Conservation (phyloP, 2,113 vertebrate genomes). For the Corvus cornix region DNA sequence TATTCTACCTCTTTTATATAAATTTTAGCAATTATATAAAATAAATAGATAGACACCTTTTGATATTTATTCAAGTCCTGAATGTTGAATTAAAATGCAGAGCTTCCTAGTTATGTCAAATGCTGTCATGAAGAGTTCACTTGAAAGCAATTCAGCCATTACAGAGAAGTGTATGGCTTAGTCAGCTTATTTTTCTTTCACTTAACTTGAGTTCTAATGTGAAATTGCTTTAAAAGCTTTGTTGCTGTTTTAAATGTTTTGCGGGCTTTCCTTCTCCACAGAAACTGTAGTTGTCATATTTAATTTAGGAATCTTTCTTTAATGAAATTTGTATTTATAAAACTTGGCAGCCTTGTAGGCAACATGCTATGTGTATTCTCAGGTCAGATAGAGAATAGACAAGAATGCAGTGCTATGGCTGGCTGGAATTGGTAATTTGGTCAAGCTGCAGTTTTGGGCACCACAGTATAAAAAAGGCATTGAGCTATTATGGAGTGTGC, state of each 20-base stretch:
- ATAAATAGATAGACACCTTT: background rate
- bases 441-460: background rate
- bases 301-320: background rate
- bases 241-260: background rate
- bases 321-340: background rate
- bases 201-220: background rate
- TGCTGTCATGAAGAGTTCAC: background rate
- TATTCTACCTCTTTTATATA: background rate
- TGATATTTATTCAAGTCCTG: background rate
- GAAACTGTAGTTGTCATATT: background rate
- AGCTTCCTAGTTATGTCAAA: slow-evolving; percentile 19
- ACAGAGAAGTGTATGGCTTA: background rate
- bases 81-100: background rate
- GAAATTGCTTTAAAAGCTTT: background rate
- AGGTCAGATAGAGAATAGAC: background rate
- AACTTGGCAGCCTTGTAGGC: background rate
- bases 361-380: background rate
- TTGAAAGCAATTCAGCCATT: slow-evolving; percentile 6
- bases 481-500: background rate
- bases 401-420: background rate
- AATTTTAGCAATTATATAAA: background rate
- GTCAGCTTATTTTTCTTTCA: slow-evolving; percentile 10
- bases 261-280: background rate
- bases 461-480: background rate
- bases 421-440: background rate